Evolutionary conservation across 2,113 vertebrate genomes (phyloP), one percentile per base, ranked within the genome.

Genomic region (Notechis scutatus): DNA sequence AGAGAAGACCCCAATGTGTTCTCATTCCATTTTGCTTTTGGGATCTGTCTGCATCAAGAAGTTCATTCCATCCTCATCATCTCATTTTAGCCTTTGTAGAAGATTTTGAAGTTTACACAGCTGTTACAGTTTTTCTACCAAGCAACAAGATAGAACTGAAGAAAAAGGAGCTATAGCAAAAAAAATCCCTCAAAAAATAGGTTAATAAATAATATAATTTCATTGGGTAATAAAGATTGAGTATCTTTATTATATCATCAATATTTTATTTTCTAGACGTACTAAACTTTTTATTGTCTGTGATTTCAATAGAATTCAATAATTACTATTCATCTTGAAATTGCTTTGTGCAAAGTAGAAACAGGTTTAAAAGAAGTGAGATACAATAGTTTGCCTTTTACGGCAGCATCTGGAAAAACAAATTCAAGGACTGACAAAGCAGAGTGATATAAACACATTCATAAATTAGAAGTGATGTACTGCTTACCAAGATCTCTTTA

Each of bases 261-360:
- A 26, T 47, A 10, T 20, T 93, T 93, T 91, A 14, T 89, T 57
- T 69, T 93, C 18, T 81, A 26, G 61, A 2, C 15, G 7, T 93
- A 91, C n/a, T 47, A 93, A 92, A 61, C 9, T 42, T 8, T 59
- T 59, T 24, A 59, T 59, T 59, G 88, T 45, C 26, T 23, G 0
- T 90, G 89, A 88, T 21, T 57, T 57, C 93, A 86, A 90, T 85
- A 89, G 93, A 85, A 50, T 61, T 92, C 69, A 56, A 45, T 92
- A 93, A 88, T 74, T 12, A 57, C n/a, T 86, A 0, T n/a, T 93
- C 24, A 91, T 29, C 57, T 45, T 94, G 24, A 85, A 0, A 90
- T 88, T 88, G 12, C 85, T 94, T 91, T 90, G 59, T 92, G 74
- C 21, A 93, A 94, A 94, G 11, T 85, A 47, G 50, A 93, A 61